Base-by-base conservation (phyloP, 2,888 invertebrate genomes). In the Sinelater perroti region DNA sequence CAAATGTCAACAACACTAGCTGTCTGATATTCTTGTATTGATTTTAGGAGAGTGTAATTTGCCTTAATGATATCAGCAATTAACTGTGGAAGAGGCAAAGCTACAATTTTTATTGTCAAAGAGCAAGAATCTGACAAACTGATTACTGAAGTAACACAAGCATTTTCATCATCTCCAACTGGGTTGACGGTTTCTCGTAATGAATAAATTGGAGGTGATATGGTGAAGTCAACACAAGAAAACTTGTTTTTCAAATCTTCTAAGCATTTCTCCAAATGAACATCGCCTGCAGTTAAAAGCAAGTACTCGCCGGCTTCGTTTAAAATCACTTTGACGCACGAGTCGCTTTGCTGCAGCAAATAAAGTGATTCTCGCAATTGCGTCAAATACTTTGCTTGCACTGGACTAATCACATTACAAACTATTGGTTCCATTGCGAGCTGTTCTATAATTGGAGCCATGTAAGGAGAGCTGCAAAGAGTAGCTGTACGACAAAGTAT, bases 241-340 rank as follows among this genome's bases (percentile, higher is more conserved):
- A 93, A 96, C 64, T 87, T 85, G 56, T 81, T 82, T 67, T 85
- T 88, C 47, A 99, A 82, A 80, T 99, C 99, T 73, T 93, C 92
- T 3, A 99, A 81, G 79, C 99, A 99, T 72, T 96, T 88, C 74
- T 97, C 93, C 47, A 99, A 83, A 78, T 99, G 99, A 1, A 99
- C 93, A 80, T 99, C 97, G 0, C 99, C 99, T 1, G 97, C 92
- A 0, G 98, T 97, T 1, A 94, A 87, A 20, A 99, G 82, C 1
- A 99, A 93, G 73, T 95, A 90, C 74, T 99, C 98, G 0, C 99
- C 99, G 0, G 91, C 94, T 72, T 96, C 93, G 77, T 97, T 94
- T 10, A 97, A 83, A 1, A 91, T 80, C 1, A 95, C 91, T 76
- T 92, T 87, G 0, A 97, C 96, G 77, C 96, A 95, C 0, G 96